These are phyloP conservation scores for Parthenolecanium corni DNA, from an alignment of 2,888 invertebrate genomes.

Conservation along the genomic window DNA sequence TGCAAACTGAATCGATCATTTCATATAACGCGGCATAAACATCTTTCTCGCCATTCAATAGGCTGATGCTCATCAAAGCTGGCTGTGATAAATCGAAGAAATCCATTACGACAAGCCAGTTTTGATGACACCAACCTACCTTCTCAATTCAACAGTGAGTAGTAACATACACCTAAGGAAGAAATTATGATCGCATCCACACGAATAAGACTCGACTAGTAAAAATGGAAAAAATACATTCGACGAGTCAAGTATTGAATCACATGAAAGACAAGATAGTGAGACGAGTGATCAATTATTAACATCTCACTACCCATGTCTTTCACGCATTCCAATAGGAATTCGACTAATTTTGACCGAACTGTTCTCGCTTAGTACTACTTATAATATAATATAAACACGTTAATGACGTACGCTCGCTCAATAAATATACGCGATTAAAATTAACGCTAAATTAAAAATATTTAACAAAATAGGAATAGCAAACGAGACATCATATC, in stretches of 20 bases:
- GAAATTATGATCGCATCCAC: constrained; percentile 22
- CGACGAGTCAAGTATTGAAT: constrained; percentile 37
- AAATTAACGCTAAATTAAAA: too few relatives aligned
- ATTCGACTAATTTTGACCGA: background rate
- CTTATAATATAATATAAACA: background rate
- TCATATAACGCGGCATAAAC: background rate
- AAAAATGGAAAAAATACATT: constrained; percentile 10
- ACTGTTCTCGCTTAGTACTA: background rate
- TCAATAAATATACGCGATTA: too few relatives aligned
- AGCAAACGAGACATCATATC: too few relatives aligned
- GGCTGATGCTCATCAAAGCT: constrained; percentile 77
- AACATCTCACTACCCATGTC: constrained; percentile 98
- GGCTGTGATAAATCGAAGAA: constrained; percentile 70
- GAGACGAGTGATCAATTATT: constrained; percentile 54
- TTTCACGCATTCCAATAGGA: constrained; percentile 50
- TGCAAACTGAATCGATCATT: background rate
- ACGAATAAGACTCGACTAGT: constrained; percentile 28
- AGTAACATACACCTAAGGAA: background rate
- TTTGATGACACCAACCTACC: constrained; percentile 51
- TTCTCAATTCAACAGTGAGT: background rate
- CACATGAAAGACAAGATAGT: constrained; percentile 98
- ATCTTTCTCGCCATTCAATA: background rate
- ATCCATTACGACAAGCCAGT: constrained; percentile 68
- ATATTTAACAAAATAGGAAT: too few relatives aligned
- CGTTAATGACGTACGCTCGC: too few relatives aligned